Percentiles rank a stretch among this genome's conserved stretches.
These are phyloP conservation scores for Drosophila melanosoma DNA, from an alignment of 2,888 invertebrate species.

Conservation along the genomic window DNA sequence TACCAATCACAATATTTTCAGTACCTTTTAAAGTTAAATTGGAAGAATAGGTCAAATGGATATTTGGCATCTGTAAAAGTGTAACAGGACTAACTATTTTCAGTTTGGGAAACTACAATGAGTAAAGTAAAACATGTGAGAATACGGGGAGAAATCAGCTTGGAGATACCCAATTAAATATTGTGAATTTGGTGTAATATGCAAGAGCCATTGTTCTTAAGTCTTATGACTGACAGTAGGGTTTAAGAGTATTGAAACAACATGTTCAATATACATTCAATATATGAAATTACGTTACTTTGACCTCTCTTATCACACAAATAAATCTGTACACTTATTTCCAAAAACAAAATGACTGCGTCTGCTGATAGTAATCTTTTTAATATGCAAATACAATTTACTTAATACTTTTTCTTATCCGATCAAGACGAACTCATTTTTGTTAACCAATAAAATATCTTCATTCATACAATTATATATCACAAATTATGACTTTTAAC, in stretches of 20 bases:
- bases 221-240: background rate
- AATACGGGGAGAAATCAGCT: background rate
- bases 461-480: background rate
- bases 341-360: background rate
- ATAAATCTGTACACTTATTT: background rate
- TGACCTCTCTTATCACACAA: background rate
- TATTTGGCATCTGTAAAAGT: background rate
- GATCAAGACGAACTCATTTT: background rate
- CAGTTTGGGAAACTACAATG: background rate
- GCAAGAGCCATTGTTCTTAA: background rate
- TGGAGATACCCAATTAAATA: background rate
- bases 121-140: background rate
- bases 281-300: too few species aligned
- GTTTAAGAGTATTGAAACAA: background rate
- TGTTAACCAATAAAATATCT: background rate
- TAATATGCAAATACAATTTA: background rate
- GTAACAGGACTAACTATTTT: background rate
- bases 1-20: constrained; percentile 32
- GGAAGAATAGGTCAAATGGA: background rate
- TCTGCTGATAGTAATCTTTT: background rate
- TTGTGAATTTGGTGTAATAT: background rate
- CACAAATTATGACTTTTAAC: background rate
- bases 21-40: background rate
- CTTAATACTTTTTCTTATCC: background rate
- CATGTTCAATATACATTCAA: background rate